Evolutionary conservation across 2,888 invertebrate genomes (phyloP).

Genomic region (Cerastoderma edule): DNA sequence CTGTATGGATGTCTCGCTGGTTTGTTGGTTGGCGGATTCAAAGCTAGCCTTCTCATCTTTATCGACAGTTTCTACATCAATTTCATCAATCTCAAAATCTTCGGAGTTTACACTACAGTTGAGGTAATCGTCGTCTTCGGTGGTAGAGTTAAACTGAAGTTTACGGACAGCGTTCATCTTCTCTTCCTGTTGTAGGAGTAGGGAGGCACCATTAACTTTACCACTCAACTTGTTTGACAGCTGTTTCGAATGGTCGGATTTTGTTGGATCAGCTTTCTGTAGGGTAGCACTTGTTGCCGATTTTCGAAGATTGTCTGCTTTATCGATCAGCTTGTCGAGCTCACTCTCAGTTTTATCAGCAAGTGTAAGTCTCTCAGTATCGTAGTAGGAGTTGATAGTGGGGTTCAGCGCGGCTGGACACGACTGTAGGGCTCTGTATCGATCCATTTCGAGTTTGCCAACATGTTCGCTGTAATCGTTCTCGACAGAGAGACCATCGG

Average conservation of each 20-base stretch:
- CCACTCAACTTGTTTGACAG: neutral
- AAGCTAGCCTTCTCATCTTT: constrained; percentile 23
- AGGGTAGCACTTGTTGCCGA: constrained; percentile 34
- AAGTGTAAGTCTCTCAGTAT: constrained; percentile 63
- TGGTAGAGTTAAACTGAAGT: constrained; percentile 46
- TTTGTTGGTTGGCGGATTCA: too few relatives aligned
- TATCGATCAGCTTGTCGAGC: constrained; percentile 54
- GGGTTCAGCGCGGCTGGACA: constrained; percentile 58
- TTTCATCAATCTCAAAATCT: constrained; percentile 62
- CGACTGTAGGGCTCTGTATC: constrained; percentile 67
- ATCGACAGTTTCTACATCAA: constrained; percentile 60
- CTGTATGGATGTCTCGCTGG: neutral
- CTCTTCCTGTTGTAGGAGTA: constrained; percentile 40
- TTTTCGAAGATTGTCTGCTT: constrained; percentile 49
- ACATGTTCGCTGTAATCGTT: constrained; percentile 67
- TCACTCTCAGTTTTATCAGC: constrained; percentile 44
- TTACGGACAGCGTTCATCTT: constrained; percentile 55
- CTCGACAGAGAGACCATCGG: constrained; percentile 61
- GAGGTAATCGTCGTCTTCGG: constrained; percentile 54
- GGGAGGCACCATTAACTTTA: constrained; percentile 52
- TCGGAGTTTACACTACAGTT: constrained; percentile 61
- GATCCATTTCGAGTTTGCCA: constrained; percentile 65
- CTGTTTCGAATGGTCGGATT: neutral
- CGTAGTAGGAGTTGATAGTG: constrained; percentile 66
- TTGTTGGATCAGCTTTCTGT: neutral